Conservation (phyloP, 2,797 vertebrate species). For the Rachycentron canadum region DNA sequence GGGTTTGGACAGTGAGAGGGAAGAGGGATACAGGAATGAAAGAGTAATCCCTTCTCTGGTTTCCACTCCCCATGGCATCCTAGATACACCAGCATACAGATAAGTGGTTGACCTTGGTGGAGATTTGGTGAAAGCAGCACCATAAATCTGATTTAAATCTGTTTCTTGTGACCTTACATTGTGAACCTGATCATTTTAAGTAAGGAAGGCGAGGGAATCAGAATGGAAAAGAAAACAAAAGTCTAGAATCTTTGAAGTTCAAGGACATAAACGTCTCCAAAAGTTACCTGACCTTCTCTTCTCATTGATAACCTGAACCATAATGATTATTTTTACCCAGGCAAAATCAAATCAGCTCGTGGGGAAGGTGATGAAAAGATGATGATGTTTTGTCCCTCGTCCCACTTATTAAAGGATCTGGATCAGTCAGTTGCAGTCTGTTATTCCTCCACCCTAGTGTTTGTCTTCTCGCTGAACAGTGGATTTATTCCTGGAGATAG, state of each 20-base stretch:
- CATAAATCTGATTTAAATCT: background rate
- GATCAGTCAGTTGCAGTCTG: constrained; percentile 35
- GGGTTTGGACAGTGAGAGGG: constrained; percentile 28
- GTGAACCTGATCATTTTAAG: background rate
- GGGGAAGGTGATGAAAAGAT: background rate
- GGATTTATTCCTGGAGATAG: constrained; percentile 65
- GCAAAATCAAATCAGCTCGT: constrained; percentile 6
- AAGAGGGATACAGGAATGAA: constrained; percentile 32
- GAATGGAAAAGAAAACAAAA: background rate
- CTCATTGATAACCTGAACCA: background rate
- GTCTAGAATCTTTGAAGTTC: background rate
- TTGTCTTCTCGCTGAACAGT: constrained; percentile 63
- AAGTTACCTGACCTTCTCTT: background rate
- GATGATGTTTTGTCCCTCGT: constrained; percentile 16
- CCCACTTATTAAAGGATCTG: constrained; percentile 33
- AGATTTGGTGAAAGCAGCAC: constrained; percentile 11
- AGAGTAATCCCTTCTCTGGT: constrained; percentile 29
- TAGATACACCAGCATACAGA: constrained; percentile 33
- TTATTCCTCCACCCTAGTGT: constrained; percentile 53
- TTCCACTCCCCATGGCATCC: constrained; percentile 2
- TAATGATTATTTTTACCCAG: constrained; percentile 13
- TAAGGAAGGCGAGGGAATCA: background rate
- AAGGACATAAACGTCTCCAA: constrained; percentile 3
- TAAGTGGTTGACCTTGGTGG: constrained; percentile 10
- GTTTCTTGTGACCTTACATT: background rate